Evolutionary conservation across 2,888 invertebrate species (phyloP), one percentile per base, ranked within the genome.

Genomic region (Hyppa rectilinea): DNA sequence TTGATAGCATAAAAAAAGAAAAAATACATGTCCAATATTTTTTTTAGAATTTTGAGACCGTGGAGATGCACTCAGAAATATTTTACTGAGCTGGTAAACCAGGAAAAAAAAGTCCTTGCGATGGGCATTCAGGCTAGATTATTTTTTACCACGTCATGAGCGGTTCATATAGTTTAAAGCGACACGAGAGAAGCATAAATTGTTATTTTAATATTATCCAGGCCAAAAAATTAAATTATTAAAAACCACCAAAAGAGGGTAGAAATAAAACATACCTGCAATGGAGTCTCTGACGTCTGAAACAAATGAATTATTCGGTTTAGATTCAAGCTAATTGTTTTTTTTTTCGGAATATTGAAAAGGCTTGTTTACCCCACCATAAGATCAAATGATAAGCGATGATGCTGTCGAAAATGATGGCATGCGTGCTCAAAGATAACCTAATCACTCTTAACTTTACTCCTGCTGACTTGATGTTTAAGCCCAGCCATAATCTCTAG

Each of bases 201-300:
- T 49, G 17, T 38, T 23, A 47, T 29, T n/a, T 1, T 10, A 63
- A 6, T 31, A 60, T 14, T 5, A 29, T 2, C 12, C 7, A n/a
- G 14, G n/a, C 12, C 31, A 67, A 62, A 31, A 65, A 40, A 5
- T 6, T 47, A 55, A 47, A 20, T 20, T n/a, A 47, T 12, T 20
- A 65, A 71, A 75, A 71, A 75, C n/a, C 73, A 47, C 31, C 45
- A 29, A 66, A 67, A 31, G 55, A 77, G 59, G 78, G 71, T 74
- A 77, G 31, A 78, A 71, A 34, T 45, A 56, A 58, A 78, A 75
- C 75, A 71, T 75, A 75, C 75, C 75, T 75, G 75, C 26, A 60
- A 70, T 78, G 78, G 62, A 58, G 75, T 12, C 78, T 75, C 75
- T 61, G 75, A 36, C 14, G 75, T 75, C 75, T 75, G 75, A 75